A percentile compares a stretch with the other conserved stretches of the same genome.
Conservation (phyloP, 2,797 vertebrate species). For the Takifugu rubripes region DNA sequence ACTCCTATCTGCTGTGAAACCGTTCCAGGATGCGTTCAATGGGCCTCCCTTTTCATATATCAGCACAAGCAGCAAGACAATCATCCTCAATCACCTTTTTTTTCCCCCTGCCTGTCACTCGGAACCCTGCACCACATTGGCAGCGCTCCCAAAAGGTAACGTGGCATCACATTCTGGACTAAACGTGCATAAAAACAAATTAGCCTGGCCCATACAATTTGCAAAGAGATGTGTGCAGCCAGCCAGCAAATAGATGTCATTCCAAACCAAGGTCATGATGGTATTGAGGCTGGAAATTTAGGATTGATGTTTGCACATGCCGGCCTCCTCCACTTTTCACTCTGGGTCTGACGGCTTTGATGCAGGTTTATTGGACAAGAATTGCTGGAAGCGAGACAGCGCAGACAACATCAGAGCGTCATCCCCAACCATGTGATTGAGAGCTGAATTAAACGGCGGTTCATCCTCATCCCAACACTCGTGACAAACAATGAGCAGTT, state of each 20-base stretch:
- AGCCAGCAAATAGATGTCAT: conserved; percentile 83
- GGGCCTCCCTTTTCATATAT: conserved; percentile 67
- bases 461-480: conserved; percentile 15
- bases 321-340: conserved; percentile 60
- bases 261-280: conserved; percentile 79
- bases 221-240: conserved; percentile 81
- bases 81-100: conserved; percentile 73
- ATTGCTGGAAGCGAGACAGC: conserved; percentile 33
- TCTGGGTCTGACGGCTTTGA: conserved; percentile 56
- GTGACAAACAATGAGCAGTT: conserved; percentile 5
- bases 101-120: conserved; percentile 68
- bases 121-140: conserved; percentile 55
- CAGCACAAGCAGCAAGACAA: conserved; percentile 69
- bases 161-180: conserved; percentile 77
- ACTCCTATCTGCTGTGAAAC: conserved; percentile 55
- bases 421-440: conserved; percentile 40
- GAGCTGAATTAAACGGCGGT: conserved; percentile 35
- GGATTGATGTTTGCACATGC: conserved; percentile 77
- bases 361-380: conserved; percentile 51
- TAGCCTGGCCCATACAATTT: conserved; percentile 80
- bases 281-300: conserved; percentile 74
- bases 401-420: conserved; percentile 27
- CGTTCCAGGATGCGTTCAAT: conserved; percentile 49
- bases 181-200: conserved; percentile 85
- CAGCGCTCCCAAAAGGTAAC: conserved; percentile 69